Conservation (phyloP, 2,888 invertebrate species). For the Tridacna crocea region DNA sequence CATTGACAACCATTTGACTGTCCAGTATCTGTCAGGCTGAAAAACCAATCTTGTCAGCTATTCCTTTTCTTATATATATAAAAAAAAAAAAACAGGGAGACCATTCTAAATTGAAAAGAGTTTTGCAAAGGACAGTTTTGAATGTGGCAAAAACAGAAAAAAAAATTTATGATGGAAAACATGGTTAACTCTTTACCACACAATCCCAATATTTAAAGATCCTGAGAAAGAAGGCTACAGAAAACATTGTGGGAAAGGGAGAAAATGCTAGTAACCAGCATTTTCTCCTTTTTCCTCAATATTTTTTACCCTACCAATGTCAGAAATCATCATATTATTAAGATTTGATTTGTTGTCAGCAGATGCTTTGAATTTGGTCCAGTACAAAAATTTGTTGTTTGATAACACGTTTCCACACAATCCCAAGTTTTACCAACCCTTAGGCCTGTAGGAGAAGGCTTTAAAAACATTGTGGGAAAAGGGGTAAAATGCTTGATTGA, state of each 20-base stretch:
- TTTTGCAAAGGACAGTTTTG: too few species aligned
- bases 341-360: background rate
- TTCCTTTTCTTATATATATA: too few species aligned
- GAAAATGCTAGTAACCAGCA: background rate
- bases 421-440: background rate
- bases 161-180: too few species aligned
- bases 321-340: background rate
- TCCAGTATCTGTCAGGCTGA: too few species aligned
- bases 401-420: background rate
- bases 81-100: too few species aligned
- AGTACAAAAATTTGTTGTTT: background rate
- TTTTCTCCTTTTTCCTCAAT: slow-evolving; percentile 2
- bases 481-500: too few species aligned
- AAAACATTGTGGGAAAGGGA: background rate
- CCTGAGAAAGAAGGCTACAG: background rate
- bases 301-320: background rate
- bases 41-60: too few species aligned
- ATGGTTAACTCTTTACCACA: background rate
- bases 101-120: too few species aligned
- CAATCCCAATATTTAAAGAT: background rate
- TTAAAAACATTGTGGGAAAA: too few species aligned
- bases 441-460: too few species aligned
- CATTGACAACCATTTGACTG: too few species aligned
- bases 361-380: background rate
- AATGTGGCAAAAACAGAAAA: too few species aligned